Percentiles rank a stretch among this genome's conserved stretches.
Conservation (phyloP, 2,888 invertebrate species). For the Pseudanteris insignis region DNA sequence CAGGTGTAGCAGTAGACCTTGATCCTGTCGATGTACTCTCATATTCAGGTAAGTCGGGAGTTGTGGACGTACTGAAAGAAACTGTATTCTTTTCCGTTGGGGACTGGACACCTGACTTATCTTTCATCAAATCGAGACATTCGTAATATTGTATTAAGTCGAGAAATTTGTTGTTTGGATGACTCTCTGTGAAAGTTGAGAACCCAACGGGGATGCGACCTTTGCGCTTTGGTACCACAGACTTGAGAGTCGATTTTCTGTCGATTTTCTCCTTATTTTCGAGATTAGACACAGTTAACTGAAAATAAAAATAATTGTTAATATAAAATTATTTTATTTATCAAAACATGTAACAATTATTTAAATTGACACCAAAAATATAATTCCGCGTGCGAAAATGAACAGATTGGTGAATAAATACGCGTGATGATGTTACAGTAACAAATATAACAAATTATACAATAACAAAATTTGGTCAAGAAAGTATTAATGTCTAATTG, state of each 20-base stretch:
- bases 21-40: constrained; percentile 17
- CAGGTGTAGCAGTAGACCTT: constrained; percentile 13
- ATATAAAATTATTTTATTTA: too few species aligned
- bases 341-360: too few species aligned
- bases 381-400: too few species aligned
- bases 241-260: constrained; percentile 10
- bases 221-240: constrained; percentile 8
- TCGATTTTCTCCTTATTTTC: constrained; percentile 2
- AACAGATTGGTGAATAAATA: too few species aligned
- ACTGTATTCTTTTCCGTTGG: constrained; percentile 1
- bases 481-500: too few species aligned
- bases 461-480: too few species aligned
- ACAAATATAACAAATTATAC: too few species aligned
- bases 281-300: neutral
- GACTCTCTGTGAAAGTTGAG: neutral
- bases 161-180: constrained; percentile 10
- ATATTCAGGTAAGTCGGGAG: constrained; percentile 16
- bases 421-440: too few species aligned
- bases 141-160: constrained; percentile 18
- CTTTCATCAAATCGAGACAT: constrained; percentile 5
- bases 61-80: constrained; percentile 8
- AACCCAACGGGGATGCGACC: neutral
- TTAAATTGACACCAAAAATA: too few species aligned
- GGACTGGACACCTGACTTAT: neutral
- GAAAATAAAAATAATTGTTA: constrained; percentile 1